Base-by-base conservation (phyloP, 1,140 invertebrate species). In the Cecropterus lyciades region DNA sequence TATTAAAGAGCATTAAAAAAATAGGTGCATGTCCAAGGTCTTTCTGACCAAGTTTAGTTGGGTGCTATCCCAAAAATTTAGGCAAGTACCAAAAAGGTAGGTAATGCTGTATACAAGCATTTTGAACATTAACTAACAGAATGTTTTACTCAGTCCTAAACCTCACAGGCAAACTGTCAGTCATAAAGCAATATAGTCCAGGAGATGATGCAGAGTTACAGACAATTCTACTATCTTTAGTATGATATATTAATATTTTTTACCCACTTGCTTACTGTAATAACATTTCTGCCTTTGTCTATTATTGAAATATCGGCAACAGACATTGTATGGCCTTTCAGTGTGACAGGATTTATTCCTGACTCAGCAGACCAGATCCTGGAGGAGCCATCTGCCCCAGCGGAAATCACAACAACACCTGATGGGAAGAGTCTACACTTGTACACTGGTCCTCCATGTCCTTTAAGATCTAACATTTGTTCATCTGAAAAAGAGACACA, bases 341-440 rank as follows among this genome's bases (percentile, higher is more conserved):
- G 82, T 11, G 94, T 95, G 0, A 94, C 94, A 48, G 95, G 94
- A 88, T 95, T 95, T 16, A 93, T 80, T 37, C 95, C 95, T 55
- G 93, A 94, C 72, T 95, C 94, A 4, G 95, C 94, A 62, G 94
- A 95, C 95, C 95, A 96, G 59, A 97, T 94, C 75, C 95, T 94
- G 1, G 95, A 86, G 40, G 93, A 93, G 75, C 95, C 94, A 91
- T 97, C 96, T 43, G 95, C 94, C 2, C 95, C 95, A 60, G 94
- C 95, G 59, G 94, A 94, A 46, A 96, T 82, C 0, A 95, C 85
- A 16, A 96, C 95, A 51, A 95, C 78, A 5, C 95, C 95, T 60
- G 95, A 96, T 30, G 96, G 96, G 73, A 96, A 96, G 79, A 96
- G 96, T 51, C 89, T 88, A 77, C 95, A 95, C 60, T 92, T 93